These are phyloP conservation scores for Hanleya hanleyi DNA, from an alignment of 2,888 invertebrate species.

Conservation along the genomic window DNA sequence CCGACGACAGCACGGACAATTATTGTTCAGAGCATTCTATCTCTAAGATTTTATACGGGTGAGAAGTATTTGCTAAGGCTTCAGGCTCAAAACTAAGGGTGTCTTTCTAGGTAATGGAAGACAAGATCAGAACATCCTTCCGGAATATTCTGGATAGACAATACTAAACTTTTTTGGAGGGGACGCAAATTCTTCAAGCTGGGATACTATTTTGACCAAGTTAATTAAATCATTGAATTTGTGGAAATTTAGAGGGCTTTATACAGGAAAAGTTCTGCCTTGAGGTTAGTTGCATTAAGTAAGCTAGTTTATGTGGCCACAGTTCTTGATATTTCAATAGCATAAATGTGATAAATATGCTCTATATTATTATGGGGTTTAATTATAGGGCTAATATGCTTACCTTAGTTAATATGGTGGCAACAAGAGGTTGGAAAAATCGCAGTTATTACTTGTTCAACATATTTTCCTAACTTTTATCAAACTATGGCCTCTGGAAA, in stretches of 20 bases:
- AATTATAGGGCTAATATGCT: no score
- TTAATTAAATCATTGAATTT: no score
- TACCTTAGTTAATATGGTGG: no score
- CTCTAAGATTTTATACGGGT: conserved; percentile 1
- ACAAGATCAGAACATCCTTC: conserved; percentile 35
- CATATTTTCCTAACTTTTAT: no score
- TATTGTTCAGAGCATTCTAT: conserved; percentile 6
- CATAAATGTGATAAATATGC: no score
- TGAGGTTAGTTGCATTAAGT: conserved; percentile 8
- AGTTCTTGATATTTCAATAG: no score
- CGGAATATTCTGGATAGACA: conserved; percentile 23
- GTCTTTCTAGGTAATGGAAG: conserved; percentile 38
- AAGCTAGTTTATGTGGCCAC: no score
- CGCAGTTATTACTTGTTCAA: no score
- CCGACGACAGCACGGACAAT: conserved; percentile 17
- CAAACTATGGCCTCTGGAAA: no score
- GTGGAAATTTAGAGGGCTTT: background rate
- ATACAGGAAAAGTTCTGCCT: background rate
- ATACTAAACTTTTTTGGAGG: background rate
- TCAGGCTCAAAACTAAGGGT: conserved; percentile 34
- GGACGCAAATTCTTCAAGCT: background rate
- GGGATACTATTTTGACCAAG: background rate
- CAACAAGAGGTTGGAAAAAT: no score
- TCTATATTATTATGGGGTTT: no score
- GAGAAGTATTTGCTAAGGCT: conserved; percentile 6